Percentiles rank a stretch among this genome's conserved stretches.
phyloP scores from a whole-genome alignment of 2,113 vertebrate genomes.

The Nematolebias whitei region DNA sequence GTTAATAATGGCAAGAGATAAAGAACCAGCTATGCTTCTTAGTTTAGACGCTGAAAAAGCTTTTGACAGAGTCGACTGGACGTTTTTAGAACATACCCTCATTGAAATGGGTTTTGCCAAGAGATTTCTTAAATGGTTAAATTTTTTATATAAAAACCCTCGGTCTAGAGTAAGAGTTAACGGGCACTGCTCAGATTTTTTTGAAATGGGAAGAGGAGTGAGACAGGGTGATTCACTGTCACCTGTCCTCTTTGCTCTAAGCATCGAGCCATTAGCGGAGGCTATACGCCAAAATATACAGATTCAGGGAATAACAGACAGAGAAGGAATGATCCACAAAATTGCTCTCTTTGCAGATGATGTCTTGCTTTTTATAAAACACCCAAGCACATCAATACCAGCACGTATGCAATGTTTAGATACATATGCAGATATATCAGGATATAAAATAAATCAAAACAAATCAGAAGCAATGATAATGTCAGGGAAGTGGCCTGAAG shows the following conservation, averaged over 20 bases:
- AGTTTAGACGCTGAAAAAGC: background rate
- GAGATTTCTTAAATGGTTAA: too few relatives aligned
- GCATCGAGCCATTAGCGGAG: background rate
- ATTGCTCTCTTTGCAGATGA: background rate
- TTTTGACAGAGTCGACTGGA: background rate
- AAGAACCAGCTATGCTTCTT: background rate
- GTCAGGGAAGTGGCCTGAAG: too few relatives aligned
- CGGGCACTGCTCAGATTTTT: background rate
- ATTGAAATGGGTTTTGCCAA: background rate
- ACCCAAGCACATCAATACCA: background rate
- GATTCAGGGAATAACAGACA: background rate
- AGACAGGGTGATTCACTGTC: background rate
- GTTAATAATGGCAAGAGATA: background rate
- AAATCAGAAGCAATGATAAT: too few relatives aligned
- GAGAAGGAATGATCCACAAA: background rate
- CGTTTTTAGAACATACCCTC: too few relatives aligned
- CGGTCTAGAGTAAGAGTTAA: background rate
- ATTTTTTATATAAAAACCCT: background rate
- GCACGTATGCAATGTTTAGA: background rate
- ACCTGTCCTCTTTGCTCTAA: background rate
- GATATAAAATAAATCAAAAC: background rate
- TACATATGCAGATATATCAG: background rate
- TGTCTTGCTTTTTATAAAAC: background rate
- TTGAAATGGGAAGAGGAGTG: background rate
- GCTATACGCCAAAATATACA: background rate